Percentiles rank a stretch among this genome's conserved stretches.
Evolutionary conservation across 2,888 invertebrate genomes (phyloP).

Genomic region (Conchocele bisecta): DNA sequence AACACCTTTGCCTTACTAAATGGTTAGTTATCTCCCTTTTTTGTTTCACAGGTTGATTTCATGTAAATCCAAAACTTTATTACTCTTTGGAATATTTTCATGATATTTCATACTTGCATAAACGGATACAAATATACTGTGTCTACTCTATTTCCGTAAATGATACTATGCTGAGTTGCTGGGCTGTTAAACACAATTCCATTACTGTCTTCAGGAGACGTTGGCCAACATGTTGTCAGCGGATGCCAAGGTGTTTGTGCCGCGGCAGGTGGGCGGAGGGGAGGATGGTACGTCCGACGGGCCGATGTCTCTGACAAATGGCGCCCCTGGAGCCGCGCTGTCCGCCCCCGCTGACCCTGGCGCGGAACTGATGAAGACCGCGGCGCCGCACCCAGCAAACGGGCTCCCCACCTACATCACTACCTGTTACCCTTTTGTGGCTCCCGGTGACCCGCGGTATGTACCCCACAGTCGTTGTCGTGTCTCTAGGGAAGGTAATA

Average conservation of each 20-base stretch:
- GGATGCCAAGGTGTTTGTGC: constrained; percentile 56
- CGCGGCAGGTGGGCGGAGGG: constrained; percentile 27
- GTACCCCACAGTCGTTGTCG: too few species aligned
- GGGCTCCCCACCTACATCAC: constrained; percentile 77
- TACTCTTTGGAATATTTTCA: too few species aligned
- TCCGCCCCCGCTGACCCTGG: constrained; percentile 11
- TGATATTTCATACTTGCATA: too few species aligned
- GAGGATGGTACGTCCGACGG: constrained; percentile 2
- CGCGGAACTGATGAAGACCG: not conserved
- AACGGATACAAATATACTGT: too few species aligned
- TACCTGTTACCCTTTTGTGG: constrained; percentile 79
- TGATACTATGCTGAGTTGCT: too few species aligned
- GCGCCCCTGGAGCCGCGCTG: not conserved
- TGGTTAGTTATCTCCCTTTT: too few species aligned
- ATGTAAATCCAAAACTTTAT: too few species aligned
- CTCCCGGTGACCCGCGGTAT: constrained; percentile 37
- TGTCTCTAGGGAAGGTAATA: too few species aligned
- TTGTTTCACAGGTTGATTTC: too few species aligned
- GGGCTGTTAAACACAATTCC: not conserved
- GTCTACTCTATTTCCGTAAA: too few species aligned
- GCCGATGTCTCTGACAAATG: not conserved
- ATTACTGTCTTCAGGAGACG: constrained; percentile 7
- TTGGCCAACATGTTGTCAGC: constrained; percentile 48
- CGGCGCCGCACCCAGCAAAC: constrained; percentile 40
- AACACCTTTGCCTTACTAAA: too few species aligned